Evolutionary conservation across 2,888 invertebrate species (phyloP).

Genomic region (Parnassius apollo): DNA sequence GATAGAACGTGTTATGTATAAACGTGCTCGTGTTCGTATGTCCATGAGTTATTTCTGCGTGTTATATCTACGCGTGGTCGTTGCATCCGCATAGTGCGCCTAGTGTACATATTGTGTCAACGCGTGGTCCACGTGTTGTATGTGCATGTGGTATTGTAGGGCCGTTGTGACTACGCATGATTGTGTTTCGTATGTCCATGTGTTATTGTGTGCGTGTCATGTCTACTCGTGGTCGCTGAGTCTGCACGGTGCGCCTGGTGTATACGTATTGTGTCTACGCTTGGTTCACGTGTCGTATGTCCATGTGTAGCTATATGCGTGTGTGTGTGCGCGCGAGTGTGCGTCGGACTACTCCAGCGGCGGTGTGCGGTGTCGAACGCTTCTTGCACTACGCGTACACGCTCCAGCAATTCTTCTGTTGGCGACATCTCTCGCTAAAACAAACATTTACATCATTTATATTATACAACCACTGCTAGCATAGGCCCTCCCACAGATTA

Average conservation of each 20-base stretch:
- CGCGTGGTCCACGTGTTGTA: too few species aligned
- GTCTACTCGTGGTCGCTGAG: too few species aligned
- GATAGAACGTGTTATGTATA: too few species aligned
- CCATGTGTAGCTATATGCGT: not conserved
- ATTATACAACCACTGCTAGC: not conserved
- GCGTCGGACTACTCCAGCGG: conserved; percentile 45
- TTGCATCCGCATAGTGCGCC: too few species aligned
- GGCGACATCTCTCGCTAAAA: conserved; percentile 29
- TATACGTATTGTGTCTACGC: too few species aligned
- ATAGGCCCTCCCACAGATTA: not conserved
- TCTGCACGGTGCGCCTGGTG: too few species aligned
- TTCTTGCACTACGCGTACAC: conserved; percentile 49
- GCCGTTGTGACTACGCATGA: too few species aligned
- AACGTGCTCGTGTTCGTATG: not conserved
- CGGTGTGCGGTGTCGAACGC: conserved; percentile 47
- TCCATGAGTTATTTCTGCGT: not conserved
- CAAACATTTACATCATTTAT: not conserved
- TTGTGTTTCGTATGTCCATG: too few species aligned
- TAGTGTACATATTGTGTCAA: too few species aligned
- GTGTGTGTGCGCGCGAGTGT: not conserved
- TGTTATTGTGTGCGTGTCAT: not conserved
- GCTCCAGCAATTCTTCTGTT: conserved; percentile 41
- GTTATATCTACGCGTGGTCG: too few species aligned
- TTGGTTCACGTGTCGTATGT: too few species aligned
- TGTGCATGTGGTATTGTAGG: too few species aligned